Percentiles rank a stretch among this genome's conserved stretches.
phyloP scores from a whole-genome alignment of 2,113 vertebrate species.

The Bubo blakistoni region DNA sequence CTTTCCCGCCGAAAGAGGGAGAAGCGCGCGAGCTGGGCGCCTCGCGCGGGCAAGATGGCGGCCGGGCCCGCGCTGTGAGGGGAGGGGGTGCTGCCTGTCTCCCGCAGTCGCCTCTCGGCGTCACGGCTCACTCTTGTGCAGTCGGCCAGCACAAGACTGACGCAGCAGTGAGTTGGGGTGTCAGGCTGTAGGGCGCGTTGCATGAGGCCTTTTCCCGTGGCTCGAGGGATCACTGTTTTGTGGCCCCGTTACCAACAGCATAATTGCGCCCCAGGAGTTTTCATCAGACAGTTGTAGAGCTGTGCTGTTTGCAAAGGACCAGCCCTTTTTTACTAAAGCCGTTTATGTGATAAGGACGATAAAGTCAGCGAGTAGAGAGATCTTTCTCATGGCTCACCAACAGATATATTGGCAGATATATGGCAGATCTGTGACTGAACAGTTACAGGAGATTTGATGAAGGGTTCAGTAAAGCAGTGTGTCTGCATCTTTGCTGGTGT shows the following conservation, averaged over 20 bases:
- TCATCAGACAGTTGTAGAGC: accelerated
- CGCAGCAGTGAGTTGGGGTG: accelerated
- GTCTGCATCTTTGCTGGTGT: background rate
- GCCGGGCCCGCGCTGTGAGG: accelerated
- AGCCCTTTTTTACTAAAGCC: no score
- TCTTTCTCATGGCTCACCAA: background rate
- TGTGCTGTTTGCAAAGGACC: background rate
- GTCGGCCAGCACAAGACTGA: no score
- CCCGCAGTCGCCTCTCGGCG: accelerated
- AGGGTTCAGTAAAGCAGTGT: accelerated
- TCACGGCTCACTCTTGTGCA: accelerated
- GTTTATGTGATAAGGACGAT: background rate
- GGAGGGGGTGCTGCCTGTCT: accelerated
- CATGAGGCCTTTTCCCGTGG: accelerated
- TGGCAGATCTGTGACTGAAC: background rate
- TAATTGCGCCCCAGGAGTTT: background rate
- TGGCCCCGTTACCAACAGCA: accelerated
- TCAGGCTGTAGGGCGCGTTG: no score
- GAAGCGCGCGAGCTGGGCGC: background rate
- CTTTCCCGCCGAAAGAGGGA: background rate
- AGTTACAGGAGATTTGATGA: background rate
- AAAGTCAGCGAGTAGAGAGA: background rate
- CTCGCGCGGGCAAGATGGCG: background rate
- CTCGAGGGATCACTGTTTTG: accelerated
- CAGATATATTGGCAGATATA: background rate